Evolutionary conservation across 2,797 vertebrate genomes (phyloP), one percentile per base, ranked within the genome.

Genomic region (Carduelis carduelis): DNA sequence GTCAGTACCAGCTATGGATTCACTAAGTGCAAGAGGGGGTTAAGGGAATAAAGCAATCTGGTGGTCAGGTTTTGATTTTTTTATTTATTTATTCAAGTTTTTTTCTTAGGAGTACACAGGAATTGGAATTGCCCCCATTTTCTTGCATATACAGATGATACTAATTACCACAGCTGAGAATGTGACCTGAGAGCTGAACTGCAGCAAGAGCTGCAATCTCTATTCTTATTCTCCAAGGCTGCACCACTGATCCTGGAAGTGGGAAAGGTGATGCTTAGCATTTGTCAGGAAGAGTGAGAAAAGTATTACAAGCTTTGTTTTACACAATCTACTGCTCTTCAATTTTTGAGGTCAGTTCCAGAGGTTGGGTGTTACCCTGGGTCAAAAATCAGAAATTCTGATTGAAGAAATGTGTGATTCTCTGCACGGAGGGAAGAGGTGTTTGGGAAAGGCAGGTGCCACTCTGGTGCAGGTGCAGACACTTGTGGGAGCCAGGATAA

Each of bases 401-500:
- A 49, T 14, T 13, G 61, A 60, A 49, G 57, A 8, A 56, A 60
- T 2, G 14, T 70, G 44, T 8, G 15, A 71, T 79, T 66, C 20
- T 30, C 43, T 32, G 7, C 4, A 8, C 4, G 56, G 50, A 44
- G 24, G n/a, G 44, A 55, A 52, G n/a, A 32, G 12, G 22, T 26
- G 34, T 37, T 50, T 2, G 6, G 49, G 41, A 22, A 46, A 59
- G 35, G 44, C 37, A 61, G 46, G 34, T 20, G 17, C 17, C 60
- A 49, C 32, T 11, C 1, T 0, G 0, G 19, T 1, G 1, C 0
- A 4, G 34, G 15, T 2, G 3, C 13, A 68, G 71, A 27, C 56
- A 28, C 39, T 22, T 14, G 32, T 52, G 66, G 34, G 53, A 95
- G 30, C 39, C 11, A 12, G 39, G 11, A 15, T 0, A 28, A 34